A percentile compares a stretch with the other conserved stretches of the same genome.
These are phyloP conservation scores for Macrophya alboannulata DNA, from an alignment of 2,888 invertebrate genomes.

Conservation along the genomic window DNA sequence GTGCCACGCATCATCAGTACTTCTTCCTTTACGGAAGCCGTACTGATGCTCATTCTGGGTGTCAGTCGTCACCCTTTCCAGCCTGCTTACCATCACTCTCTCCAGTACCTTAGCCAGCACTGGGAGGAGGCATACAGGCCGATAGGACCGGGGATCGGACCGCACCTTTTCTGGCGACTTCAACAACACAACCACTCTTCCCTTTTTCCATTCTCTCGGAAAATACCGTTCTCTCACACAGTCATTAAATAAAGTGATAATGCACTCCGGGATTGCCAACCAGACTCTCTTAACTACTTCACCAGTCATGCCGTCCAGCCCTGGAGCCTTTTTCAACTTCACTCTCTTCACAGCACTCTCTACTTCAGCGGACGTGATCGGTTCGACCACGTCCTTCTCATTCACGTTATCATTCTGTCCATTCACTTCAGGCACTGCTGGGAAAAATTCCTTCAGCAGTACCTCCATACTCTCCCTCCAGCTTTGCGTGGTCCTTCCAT, in stretches of 20 bases:
- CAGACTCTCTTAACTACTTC: not conserved
- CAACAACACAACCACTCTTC: not conserved
- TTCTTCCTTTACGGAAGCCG: constrained; percentile 17
- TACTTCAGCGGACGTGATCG: constrained; percentile 57
- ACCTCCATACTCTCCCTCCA: not conserved
- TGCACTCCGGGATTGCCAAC: not conserved
- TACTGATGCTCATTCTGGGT: constrained; percentile 15
- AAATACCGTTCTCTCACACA: not conserved
- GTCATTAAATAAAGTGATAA: not conserved
- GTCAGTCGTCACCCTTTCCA: constrained; percentile 53
- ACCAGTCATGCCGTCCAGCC: not conserved
- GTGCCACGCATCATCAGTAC: constrained; percentile 25
- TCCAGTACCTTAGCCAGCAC: constrained; percentile 2
- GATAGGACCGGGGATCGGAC: constrained; percentile 53
- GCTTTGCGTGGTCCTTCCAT: not conserved
- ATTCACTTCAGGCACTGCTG: not conserved
- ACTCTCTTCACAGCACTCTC: not conserved
- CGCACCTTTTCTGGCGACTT: constrained; percentile 52
- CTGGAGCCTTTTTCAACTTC: constrained; percentile 4
- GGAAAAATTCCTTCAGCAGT: constrained; percentile 10
- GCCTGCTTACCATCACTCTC: not conserved
- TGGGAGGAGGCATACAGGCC: constrained; percentile 60
- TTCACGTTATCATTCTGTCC: not conserved
- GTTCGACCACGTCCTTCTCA: not conserved
- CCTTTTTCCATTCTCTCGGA: not conserved